phyloP scores from a whole-genome alignment of 92 coral and sea anemone species.

The Zoanthus solanderi region DNA sequence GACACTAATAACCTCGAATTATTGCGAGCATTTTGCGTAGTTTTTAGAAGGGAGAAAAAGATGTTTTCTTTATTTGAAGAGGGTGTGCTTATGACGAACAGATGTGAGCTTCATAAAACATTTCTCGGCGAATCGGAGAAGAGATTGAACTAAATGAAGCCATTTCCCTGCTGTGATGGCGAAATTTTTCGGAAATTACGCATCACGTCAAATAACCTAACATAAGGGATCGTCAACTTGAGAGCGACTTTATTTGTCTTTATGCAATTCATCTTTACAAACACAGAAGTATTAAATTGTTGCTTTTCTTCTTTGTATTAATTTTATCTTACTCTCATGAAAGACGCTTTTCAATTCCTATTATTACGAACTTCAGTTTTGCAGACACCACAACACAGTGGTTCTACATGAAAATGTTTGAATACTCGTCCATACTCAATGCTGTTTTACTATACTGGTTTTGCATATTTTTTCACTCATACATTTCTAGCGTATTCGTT shows the following conservation, averaged over 20 bases:
- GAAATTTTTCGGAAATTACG: slow-evolving; percentile 40
- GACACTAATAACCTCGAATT: background rate
- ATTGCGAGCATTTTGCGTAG: slow-evolving; percentile 14
- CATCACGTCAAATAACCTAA: slow-evolving; percentile 10
- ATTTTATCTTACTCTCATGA: background rate
- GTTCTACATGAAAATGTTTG: background rate
- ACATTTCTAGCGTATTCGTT: slow-evolving; percentile 5
- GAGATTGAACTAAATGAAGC: slow-evolving; percentile 5
- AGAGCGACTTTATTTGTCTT: background rate
- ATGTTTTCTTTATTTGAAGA: slow-evolving; percentile 36
- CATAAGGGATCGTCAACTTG: slow-evolving; percentile 3
- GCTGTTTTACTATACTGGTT: slow-evolving; percentile 5
- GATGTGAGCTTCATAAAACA: slow-evolving; percentile 27
- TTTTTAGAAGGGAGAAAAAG: slow-evolving; percentile 11
- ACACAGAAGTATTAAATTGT: background rate
- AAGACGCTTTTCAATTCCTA: background rate
- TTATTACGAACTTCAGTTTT: background rate
- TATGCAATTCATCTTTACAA: background rate
- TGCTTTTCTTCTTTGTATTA: background rate
- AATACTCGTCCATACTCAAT: slow-evolving; percentile 1
- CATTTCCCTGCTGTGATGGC: slow-evolving; percentile 43
- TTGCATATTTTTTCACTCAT: background rate
- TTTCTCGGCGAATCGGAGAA: slow-evolving; percentile 30
- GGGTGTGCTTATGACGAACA: slow-evolving; percentile 50
- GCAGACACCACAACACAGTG: background rate